Conservation (phyloP, 2,888 invertebrate genomes). For the Drosophila greeni region DNA sequence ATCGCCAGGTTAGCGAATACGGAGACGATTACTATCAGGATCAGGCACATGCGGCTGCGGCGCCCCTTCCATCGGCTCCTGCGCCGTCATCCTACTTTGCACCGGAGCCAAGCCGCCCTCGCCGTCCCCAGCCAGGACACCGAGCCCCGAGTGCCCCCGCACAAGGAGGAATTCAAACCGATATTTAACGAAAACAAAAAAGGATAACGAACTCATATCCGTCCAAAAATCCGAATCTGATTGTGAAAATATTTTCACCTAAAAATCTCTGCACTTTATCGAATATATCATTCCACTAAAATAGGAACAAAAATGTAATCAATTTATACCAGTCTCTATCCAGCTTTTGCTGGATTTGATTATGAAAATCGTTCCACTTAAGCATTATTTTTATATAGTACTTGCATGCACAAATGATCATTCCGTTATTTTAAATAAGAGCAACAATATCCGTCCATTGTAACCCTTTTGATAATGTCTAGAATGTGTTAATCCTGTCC, state of each 20-base stretch:
- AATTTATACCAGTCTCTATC: neutral
- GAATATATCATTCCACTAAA: constrained; percentile 6
- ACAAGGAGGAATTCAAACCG: constrained; percentile 83
- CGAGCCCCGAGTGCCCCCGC: constrained; percentile 52
- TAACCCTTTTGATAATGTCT: neutral
- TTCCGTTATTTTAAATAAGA: neutral
- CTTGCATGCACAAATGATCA: constrained; percentile 5
- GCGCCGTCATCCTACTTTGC: constrained; percentile 55
- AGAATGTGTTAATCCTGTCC: neutral
- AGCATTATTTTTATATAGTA: neutral
- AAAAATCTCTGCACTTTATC: neutral
- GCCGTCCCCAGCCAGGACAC: constrained; percentile 71
- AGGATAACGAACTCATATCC: neutral
- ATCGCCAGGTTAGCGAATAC: constrained; percentile 83
- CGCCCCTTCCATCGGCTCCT: constrained; percentile 35
- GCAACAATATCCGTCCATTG: neutral
- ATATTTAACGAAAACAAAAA: constrained; percentile 81
- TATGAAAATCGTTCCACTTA: neutral
- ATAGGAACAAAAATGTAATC: constrained; percentile 4
- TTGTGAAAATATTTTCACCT: neutral
- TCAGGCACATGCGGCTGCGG: constrained; percentile 48
- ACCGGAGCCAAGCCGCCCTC: constrained; percentile 71
- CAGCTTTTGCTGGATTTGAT: constrained; percentile 1
- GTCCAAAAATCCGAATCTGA: constrained; percentile 2
- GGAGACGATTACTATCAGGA: constrained; percentile 79